These are phyloP conservation scores for Oasisia sp. DNA, from an alignment of 2,888 invertebrate genomes.

Conservation along the genomic window DNA sequence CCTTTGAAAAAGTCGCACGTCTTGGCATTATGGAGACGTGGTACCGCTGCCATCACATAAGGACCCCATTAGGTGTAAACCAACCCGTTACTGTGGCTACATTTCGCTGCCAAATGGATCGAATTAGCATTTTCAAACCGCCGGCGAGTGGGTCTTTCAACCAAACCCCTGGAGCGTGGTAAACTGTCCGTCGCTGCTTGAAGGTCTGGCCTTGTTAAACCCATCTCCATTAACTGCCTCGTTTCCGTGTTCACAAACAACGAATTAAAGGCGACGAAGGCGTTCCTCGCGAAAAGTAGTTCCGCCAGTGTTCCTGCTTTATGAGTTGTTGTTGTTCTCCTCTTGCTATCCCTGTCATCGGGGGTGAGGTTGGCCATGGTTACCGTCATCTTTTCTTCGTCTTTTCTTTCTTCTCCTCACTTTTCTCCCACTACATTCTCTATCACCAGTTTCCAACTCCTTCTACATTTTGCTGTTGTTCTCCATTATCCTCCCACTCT, in stretches of 20 bases:
- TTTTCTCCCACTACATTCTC: too few species aligned
- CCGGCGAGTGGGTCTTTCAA: neutral
- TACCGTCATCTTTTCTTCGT: too few species aligned
- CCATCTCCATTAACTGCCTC: neutral
- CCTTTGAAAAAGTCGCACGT: neutral
- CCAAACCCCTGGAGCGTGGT: neutral
- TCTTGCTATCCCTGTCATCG: neutral
- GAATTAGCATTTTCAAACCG: neutral
- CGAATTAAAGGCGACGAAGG: neutral
- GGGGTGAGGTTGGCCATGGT: too few species aligned
- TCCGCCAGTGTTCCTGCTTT: neutral
- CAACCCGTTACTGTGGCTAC: constrained; percentile 11
- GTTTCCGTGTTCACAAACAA: neutral
- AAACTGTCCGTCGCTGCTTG: neutral
- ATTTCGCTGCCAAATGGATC: constrained; percentile 7
- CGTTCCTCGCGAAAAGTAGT: neutral
- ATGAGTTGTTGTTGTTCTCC: neutral
- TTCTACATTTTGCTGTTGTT: too few species aligned
- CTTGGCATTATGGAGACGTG: neutral
- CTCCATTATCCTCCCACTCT: too few species aligned
- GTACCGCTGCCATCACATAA: neutral
- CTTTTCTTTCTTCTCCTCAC: too few species aligned
- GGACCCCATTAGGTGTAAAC: neutral
- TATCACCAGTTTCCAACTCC: too few species aligned
- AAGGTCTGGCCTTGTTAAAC: neutral